A percentile compares a stretch with the other conserved stretches of the same genome.
phyloP scores from a whole-genome alignment of 2,113 vertebrate genomes.

The Podilymbus podiceps region DNA sequence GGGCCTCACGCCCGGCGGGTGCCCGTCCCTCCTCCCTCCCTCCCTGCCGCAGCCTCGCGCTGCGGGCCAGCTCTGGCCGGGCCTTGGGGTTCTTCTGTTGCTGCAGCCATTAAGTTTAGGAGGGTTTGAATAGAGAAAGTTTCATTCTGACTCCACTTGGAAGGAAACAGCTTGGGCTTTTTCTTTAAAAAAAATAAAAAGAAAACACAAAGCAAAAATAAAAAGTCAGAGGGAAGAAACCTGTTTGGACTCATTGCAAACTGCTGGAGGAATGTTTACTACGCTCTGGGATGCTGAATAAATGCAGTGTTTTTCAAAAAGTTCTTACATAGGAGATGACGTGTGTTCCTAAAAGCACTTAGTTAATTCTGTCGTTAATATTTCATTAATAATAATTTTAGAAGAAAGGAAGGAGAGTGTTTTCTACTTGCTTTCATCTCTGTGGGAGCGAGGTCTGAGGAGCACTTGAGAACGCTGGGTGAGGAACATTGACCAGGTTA shows the following conservation, averaged over 20 bases:
- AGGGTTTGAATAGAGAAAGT: neutral
- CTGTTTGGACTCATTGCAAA: neutral
- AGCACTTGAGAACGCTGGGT: neutral
- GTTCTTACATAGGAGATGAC: neutral
- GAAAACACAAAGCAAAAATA: neutral
- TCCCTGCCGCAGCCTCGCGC: neutral
- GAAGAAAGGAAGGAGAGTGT: neutral
- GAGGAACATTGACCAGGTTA: neutral
- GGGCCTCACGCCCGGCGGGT: rapidly evolving
- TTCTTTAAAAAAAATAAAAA: neutral
- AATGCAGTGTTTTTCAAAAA: neutral
- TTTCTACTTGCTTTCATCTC: neutral
- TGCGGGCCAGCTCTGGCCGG: neutral
- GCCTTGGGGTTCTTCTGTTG: neutral
- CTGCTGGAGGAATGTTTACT: neutral
- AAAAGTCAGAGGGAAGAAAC: neutral
- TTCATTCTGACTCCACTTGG: neutral
- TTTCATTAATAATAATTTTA: neutral
- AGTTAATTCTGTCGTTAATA: neutral
- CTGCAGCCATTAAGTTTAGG: neutral
- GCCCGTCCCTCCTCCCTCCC: neutral
- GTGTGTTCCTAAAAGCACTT: neutral
- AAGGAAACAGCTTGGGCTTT: neutral
- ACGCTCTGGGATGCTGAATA: neutral
- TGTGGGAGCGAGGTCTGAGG: neutral